These are phyloP conservation scores for Leptinotarsa rubiginosa DNA, from an alignment of 2,888 invertebrate species.

Conservation along the genomic window DNA sequence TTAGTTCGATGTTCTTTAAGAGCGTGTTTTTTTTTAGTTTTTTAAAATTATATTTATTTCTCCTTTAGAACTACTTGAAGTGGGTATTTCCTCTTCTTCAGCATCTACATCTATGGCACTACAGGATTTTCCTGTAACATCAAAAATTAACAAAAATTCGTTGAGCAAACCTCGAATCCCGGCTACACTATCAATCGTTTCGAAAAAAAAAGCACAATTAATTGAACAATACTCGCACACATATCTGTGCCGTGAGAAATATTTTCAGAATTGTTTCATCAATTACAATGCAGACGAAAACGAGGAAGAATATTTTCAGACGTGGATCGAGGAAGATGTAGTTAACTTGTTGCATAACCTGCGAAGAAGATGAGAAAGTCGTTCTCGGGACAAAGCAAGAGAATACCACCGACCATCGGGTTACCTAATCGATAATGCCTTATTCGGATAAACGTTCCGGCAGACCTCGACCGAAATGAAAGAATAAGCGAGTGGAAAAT, in stretches of 20 bases:
- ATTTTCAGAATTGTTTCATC: conserved; percentile 19
- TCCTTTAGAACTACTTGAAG: no score
- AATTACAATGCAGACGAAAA: conserved; percentile 23
- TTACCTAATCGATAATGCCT: conserved; percentile 27
- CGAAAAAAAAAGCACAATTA: neutral
- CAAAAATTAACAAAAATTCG: no score
- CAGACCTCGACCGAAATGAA: neutral
- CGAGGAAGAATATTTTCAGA: conserved; percentile 26
- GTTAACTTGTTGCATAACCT: conserved; percentile 21
- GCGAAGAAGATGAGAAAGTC: conserved; percentile 28
- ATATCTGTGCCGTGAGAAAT: conserved; percentile 24
- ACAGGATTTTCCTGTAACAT: no score
- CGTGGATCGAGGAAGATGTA: conserved; percentile 22
- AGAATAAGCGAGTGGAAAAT: neutral
- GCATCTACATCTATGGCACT: no score
- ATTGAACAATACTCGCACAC: conserved; percentile 13
- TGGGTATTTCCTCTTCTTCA: no score
- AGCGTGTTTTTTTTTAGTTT: no score
- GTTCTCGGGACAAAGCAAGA: conserved; percentile 21
- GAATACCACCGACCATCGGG: conserved; percentile 8
- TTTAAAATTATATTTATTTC: no score
- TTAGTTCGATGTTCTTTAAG: no score
- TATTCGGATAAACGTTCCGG: neutral
- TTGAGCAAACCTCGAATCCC: no score
- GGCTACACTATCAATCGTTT: neutral